Percentiles rank a stretch among this genome's conserved stretches.
Evolutionary conservation across 2,113 vertebrate genomes (phyloP).

Genomic region (Corythoichthys intestinalis): DNA sequence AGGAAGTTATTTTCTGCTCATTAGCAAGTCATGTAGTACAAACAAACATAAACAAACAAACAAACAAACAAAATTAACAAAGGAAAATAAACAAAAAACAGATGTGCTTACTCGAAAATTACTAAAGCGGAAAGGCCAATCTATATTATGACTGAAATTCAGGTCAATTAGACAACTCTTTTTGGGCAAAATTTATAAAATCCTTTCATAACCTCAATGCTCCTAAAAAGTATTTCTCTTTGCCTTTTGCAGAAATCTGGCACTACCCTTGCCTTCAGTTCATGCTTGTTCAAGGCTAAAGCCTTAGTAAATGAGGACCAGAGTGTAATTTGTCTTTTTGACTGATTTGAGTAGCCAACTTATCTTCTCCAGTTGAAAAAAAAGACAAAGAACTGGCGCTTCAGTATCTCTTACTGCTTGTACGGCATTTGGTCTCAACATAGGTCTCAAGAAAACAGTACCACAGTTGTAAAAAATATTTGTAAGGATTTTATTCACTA

Average conservation of each 20-base stretch:
- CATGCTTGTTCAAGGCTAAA: background rate
- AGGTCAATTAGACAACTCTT: background rate
- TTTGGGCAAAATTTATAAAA: background rate
- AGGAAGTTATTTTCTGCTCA: background rate
- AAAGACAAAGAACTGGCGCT: background rate
- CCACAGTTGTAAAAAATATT: background rate
- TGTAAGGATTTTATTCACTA: background rate
- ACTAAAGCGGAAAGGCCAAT: background rate
- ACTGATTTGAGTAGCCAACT: background rate
- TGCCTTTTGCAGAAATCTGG: background rate
- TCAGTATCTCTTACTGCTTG: background rate
- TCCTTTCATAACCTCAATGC: background rate
- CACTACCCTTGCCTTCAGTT: background rate
- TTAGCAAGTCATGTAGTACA: conserved; percentile 5
- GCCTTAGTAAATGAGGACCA: background rate
- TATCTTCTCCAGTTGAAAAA: background rate
- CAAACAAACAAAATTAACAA: background rate
- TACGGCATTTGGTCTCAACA: background rate
- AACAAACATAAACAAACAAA: no score
- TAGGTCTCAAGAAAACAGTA: background rate
- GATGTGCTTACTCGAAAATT: background rate
- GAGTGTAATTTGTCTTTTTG: background rate
- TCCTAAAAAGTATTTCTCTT: background rate
- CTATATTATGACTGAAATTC: background rate
- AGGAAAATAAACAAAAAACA: background rate